Conservation (phyloP, 2,797 vertebrate genomes). For the Lophotriccus pileatus region DNA sequence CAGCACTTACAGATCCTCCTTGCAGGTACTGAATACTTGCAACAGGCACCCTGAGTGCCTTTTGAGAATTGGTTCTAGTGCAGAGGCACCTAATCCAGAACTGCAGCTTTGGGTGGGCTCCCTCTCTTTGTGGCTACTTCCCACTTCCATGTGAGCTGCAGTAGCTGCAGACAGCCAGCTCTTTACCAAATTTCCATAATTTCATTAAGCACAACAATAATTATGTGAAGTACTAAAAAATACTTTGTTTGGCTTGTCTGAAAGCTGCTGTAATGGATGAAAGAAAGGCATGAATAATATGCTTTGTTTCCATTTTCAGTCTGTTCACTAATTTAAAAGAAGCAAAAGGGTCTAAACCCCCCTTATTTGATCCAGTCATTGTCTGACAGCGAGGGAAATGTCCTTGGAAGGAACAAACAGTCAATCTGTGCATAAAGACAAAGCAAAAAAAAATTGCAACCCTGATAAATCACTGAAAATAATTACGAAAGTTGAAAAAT, state of each 20-base stretch:
- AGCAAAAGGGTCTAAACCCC: background rate
- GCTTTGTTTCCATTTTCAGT: slow-evolving; percentile 38
- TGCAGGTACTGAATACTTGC: background rate
- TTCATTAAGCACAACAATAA: slow-evolving; percentile 5
- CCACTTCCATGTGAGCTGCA: background rate
- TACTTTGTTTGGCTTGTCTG: background rate
- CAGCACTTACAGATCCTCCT: background rate
- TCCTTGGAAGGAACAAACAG: slow-evolving; percentile 54
- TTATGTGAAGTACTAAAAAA: slow-evolving; percentile 13
- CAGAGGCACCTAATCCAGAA: background rate
- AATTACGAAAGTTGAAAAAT: slow-evolving; percentile 38
- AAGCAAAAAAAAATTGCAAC: background rate
- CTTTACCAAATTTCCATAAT: slow-evolving; percentile 19
- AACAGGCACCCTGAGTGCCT: background rate
- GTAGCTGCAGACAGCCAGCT: background rate
- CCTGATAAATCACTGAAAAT: slow-evolving; percentile 10
- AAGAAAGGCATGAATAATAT: slow-evolving; percentile 1
- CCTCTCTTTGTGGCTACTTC: background rate
- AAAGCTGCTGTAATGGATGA: background rate
- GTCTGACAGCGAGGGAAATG: slow-evolving; percentile 1
- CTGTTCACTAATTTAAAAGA: slow-evolving; percentile 22
- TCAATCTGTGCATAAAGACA: background rate
- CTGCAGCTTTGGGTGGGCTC: background rate
- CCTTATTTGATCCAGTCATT: slow-evolving; percentile 9
- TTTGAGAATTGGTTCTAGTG: background rate